A percentile compares a stretch with the other conserved stretches of the same genome.
phyloP scores from a whole-genome alignment of 2,888 invertebrate species.

The Ceriagrion tenellum region DNA sequence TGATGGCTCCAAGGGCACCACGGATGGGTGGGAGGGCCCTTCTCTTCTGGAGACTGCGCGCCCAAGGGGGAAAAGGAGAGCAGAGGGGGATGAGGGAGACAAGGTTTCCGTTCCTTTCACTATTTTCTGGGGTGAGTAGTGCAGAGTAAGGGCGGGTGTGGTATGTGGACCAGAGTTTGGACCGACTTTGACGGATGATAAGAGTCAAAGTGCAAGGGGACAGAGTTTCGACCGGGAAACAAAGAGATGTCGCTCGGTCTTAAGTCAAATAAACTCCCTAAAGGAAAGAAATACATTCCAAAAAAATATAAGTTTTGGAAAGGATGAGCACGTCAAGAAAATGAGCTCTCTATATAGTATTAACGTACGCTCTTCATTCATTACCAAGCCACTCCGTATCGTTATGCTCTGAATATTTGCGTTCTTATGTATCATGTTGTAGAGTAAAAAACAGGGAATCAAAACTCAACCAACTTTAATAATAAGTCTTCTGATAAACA shows the following conservation, averaged over 20 bases:
- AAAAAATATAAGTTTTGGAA: too few species aligned
- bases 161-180: constrained; percentile 77
- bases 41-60: constrained; percentile 59
- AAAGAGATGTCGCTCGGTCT: background rate
- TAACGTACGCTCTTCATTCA: too few species aligned
- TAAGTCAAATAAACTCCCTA: background rate
- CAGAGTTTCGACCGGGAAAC: background rate
- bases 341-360: too few species aligned
- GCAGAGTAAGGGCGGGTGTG: constrained; percentile 76
- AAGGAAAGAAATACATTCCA: background rate
- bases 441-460: too few species aligned
- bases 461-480: too few species aligned
- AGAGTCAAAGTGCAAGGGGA: background rate
- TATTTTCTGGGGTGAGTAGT: constrained; percentile 71
- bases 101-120: constrained; percentile 73
- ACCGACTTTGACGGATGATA: constrained; percentile 5
- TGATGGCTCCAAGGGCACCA: background rate
- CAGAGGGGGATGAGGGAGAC: constrained; percentile 72
- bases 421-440: too few species aligned
- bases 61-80: constrained; percentile 70
- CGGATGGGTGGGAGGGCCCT: constrained; percentile 68
- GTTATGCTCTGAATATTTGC: too few species aligned
- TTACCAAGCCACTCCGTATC: too few species aligned
- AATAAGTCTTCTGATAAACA: too few species aligned
- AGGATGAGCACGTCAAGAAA: background rate